A percentile compares a stretch with the other conserved stretches of the same genome.
Conservation (phyloP, 2,888 invertebrate species). For the Yponomeuta cagnagella region DNA sequence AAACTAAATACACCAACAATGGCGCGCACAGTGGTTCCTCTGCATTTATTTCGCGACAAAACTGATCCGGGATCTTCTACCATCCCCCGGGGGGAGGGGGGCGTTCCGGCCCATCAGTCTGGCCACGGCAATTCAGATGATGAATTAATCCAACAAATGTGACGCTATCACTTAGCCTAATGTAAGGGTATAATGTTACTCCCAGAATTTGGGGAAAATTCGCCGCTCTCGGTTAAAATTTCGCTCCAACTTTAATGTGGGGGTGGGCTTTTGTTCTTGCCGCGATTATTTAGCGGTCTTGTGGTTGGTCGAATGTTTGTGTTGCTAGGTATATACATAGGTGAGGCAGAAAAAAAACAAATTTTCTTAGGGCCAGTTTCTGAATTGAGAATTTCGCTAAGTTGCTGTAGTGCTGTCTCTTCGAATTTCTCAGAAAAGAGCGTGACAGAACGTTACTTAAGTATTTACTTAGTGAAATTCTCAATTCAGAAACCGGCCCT, state of each 20-base stretch:
- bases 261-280: conserved; percentile 40
- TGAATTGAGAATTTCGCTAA: too few relatives aligned
- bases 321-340: neutral
- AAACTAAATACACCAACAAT: neutral
- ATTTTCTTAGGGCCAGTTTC: too few relatives aligned
- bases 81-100: conserved; percentile 28
- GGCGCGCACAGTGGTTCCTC: neutral
- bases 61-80: conserved; percentile 5
- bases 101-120: conserved; percentile 73
- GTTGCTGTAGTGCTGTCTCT: too few relatives aligned
- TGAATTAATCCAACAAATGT: conserved; percentile 77
- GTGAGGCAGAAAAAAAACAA: neutral
- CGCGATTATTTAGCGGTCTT: conserved; percentile 12
- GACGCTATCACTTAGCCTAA: conserved; percentile 76
- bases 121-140: conserved; percentile 76
- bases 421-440: too few relatives aligned
- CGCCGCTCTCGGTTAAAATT: conserved; percentile 45
- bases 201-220: conserved; percentile 52
- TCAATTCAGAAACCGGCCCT: too few relatives aligned
- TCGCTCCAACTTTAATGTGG: conserved; percentile 42
- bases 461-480: too few relatives aligned
- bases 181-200: conserved; percentile 75
- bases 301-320: neutral
- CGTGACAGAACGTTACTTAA: too few relatives aligned
- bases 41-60: neutral